phyloP scores from a whole-genome alignment of 2,113 vertebrate species.

The Datnioides undecimradiatus region DNA sequence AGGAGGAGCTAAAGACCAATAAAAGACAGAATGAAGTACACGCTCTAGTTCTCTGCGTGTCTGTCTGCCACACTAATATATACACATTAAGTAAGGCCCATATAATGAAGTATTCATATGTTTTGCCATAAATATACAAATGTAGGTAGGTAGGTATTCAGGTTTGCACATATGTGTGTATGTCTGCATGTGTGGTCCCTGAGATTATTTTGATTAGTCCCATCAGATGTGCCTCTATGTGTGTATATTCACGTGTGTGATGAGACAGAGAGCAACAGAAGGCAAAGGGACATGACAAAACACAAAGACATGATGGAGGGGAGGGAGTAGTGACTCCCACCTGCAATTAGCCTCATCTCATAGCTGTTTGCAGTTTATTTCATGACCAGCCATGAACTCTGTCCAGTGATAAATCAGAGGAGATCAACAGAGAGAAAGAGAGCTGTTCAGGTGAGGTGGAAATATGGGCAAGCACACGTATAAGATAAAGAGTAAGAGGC shows the following conservation, averaged over 20 bases:
- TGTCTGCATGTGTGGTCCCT: constrained; percentile 53
- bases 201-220: constrained; percentile 69
- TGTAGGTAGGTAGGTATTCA: not conserved
- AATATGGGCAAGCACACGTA: constrained; percentile 50
- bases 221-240: constrained; percentile 65
- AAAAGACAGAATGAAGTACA: not conserved
- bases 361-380: constrained; percentile 49
- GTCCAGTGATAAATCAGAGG: constrained; percentile 42
- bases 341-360: constrained; percentile 64
- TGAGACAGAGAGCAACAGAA: not conserved
- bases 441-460: constrained; percentile 23
- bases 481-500: constrained; percentile 36
- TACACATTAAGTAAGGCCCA: not conserved
- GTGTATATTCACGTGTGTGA: not conserved
- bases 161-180: constrained; percentile 30
- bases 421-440: constrained; percentile 30
- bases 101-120: not conserved
- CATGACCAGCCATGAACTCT: constrained; percentile 57
- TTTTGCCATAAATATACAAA: not conserved
- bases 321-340: constrained; percentile 58
- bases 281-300: constrained; percentile 40
- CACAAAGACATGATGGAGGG: constrained; percentile 38
- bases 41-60: not conserved
- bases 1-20: constrained; percentile 73
- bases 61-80: not conserved